Conservation (phyloP, 2,888 invertebrate species). For the Geotrupes spiniger region DNA sequence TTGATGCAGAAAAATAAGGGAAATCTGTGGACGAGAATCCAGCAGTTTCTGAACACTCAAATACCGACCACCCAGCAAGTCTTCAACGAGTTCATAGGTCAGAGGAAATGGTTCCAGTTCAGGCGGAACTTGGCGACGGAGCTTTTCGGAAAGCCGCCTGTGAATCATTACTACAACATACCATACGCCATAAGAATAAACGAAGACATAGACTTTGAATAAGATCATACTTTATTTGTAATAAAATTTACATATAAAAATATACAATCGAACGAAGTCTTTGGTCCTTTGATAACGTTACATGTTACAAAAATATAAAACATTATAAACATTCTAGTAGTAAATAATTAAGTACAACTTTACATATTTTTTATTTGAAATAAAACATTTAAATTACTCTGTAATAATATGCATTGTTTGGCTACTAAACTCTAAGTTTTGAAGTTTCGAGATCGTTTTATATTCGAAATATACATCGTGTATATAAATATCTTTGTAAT, state of each 20-base stretch:
- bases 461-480: too few species aligned
- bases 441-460: too few species aligned
- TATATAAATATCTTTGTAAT: too few species aligned
- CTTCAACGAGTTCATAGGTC: conserved; percentile 56
- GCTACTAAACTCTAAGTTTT: too few species aligned
- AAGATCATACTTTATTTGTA: conserved; percentile 1
- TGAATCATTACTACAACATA: conserved; percentile 24
- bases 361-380: too few species aligned
- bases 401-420: too few species aligned
- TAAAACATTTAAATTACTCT: too few species aligned
- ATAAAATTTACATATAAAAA: conserved; percentile 4
- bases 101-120: conserved; percentile 58
- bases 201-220: conserved; percentile 19
- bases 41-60: conserved; percentile 58
- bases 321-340: too few species aligned
- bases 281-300: not conserved
- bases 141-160: conserved; percentile 46
- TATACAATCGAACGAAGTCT: not conserved
- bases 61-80: conserved; percentile 59
- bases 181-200: conserved; percentile 29
- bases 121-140: conserved; percentile 54
- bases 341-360: too few species aligned
- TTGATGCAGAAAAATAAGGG: conserved; percentile 63
- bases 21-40: conserved; percentile 61
- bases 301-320: too few species aligned